Percentiles rank a stretch among this genome's conserved stretches.
Evolutionary conservation across 2,888 invertebrate genomes (phyloP).

Genomic region (Eueremaeus valkanovi): DNA sequence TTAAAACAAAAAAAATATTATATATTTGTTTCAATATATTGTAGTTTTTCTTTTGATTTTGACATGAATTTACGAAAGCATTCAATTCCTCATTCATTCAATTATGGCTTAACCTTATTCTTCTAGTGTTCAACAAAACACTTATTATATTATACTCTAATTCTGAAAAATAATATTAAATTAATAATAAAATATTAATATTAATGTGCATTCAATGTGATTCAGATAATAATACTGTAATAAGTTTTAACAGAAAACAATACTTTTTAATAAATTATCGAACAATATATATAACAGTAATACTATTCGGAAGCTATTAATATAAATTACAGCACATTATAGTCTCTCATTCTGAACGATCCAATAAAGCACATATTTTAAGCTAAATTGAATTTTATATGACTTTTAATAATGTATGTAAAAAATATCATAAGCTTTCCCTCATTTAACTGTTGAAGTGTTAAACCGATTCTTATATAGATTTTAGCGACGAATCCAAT

Average conservation of each 20-base stretch:
- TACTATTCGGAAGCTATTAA: constrained; percentile 29
- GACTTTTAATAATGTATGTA: background rate
- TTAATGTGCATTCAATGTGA: background rate
- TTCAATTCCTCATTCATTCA: background rate
- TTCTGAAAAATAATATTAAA: no score
- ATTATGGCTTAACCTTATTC: constrained; percentile 5
- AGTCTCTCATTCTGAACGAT: background rate
- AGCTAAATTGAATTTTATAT: background rate
- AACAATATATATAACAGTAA: background rate
- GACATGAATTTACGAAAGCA: background rate
- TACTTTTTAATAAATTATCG: background rate
- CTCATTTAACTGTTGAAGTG: no score
- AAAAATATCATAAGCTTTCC: no score
- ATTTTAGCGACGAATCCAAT: no score
- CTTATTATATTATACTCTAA: background rate
- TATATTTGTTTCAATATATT: background rate
- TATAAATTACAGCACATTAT: background rate
- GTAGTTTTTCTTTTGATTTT: background rate
- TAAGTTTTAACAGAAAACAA: background rate
- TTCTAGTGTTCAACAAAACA: background rate
- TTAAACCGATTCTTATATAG: background rate
- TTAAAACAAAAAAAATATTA: constrained; percentile 5
- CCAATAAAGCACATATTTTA: constrained; percentile 7
- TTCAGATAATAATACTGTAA: background rate
- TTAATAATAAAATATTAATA: background rate